Percentiles rank a stretch among this genome's conserved stretches.
These are phyloP conservation scores for silkworm (Bombyx mori) DNA, from an alignment of 1,140 invertebrate genomes.

Conservation along the genomic window ASM3026992v2 NC_085132.1:7487501-7488000, in stretches of 20 bases:
- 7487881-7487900: too few relatives aligned
- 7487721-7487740: too few relatives aligned
- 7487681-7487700: too few relatives aligned
- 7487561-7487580: conserved; percentile 10
- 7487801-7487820: conserved; percentile 22
- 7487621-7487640: conserved; percentile 4
- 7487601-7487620: conserved; percentile 5
- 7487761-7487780: neutral
- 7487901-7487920: too few relatives aligned
- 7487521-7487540: conserved; percentile 3
- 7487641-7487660: conserved; percentile 5
- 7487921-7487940: too few relatives aligned
- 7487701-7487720: too few relatives aligned
- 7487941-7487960: too few relatives aligned
- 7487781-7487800: conserved; percentile 22
- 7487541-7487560: conserved; percentile 3
- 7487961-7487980: neutral
- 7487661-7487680: conserved; percentile 2
- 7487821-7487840: conserved; percentile 19
- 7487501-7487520: conserved; percentile 10
- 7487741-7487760: too few relatives aligned
- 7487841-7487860: conserved; percentile 2
- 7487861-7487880: too few relatives aligned
- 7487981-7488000: neutral
- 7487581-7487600: conserved; percentile 10